A percentile compares a stretch with the other conserved stretches of the same genome.
Evolutionary conservation across 2,888 invertebrate genomes (phyloP).

Genomic region (Poecilus cupreus): DNA sequence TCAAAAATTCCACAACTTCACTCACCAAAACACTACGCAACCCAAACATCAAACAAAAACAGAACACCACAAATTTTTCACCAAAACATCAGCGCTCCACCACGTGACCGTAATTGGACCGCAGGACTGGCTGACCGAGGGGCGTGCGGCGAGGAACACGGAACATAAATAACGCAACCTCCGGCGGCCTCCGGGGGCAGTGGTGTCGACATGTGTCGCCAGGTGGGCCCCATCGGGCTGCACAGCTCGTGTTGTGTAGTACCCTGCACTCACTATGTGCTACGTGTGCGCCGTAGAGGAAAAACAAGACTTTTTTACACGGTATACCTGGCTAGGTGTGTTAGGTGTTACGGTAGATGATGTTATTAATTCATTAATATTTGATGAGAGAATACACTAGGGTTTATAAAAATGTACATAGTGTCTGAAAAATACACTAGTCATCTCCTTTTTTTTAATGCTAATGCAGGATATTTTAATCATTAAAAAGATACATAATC

Average conservation of each 20-base stretch:
- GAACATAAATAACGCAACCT: constrained; percentile 5
- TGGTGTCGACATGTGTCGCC: constrained; percentile 26
- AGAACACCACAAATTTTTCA: constrained; percentile 2
- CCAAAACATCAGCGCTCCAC: background rate
- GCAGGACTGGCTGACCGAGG: constrained; percentile 16
- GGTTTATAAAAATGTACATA: background rate
- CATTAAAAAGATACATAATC: too few relatives aligned
- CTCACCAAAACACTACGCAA: too few relatives aligned
- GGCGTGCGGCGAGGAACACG: background rate
- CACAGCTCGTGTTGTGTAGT: background rate
- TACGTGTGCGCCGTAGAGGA: background rate
- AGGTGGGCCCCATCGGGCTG: background rate
- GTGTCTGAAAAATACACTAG: background rate
- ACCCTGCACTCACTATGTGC: too few relatives aligned
- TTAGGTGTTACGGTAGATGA: too few relatives aligned
- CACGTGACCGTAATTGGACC: constrained; percentile 33
- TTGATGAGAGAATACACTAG: background rate
- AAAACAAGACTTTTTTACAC: background rate
- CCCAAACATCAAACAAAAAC: constrained; percentile 18
- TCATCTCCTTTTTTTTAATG: too few relatives aligned
- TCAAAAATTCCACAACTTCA: constrained; percentile 5
- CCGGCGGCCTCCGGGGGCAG: constrained; percentile 10
- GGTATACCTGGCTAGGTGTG: background rate
- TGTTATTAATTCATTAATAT: constrained; percentile 4
- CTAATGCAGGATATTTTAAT: too few relatives aligned